Percentiles rank a stretch among this genome's conserved stretches.
phyloP scores from a whole-genome alignment of 1,140 invertebrate genomes.

The Oncopodura yosiiana region DNA sequence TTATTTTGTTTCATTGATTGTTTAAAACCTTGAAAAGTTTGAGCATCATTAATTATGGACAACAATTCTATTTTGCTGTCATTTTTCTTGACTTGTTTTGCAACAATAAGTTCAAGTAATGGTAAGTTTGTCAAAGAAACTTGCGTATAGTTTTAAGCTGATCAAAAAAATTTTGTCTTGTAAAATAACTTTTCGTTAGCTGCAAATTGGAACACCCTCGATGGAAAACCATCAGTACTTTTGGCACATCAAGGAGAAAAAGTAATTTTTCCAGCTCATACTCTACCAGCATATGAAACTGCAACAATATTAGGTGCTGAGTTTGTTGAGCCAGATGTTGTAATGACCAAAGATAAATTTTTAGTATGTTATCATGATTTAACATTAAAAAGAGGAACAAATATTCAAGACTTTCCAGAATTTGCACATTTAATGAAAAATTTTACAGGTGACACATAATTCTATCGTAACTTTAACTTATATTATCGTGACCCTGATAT shows the following conservation, averaged over 20 bases:
- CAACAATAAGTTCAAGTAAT: no score
- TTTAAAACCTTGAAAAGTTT: no score
- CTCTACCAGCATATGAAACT: conserved; percentile 32
- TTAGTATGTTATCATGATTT: conserved; percentile 36
- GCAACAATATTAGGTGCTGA: conserved; percentile 33
- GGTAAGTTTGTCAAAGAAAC: no score
- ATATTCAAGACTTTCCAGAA: conserved; percentile 21
- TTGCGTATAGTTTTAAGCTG: no score
- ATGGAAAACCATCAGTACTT: conserved; percentile 8
- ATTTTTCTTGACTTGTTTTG: no score
- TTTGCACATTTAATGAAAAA: conserved; percentile 10
- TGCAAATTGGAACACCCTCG: conserved; percentile 12
- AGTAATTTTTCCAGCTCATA: conserved; percentile 35
- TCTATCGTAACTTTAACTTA: no score
- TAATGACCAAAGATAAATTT: conserved; percentile 34
- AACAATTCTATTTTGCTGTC: no score
- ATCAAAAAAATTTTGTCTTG: no score
- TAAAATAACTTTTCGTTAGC: no score
- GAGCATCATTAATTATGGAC: no score
- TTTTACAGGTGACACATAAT: no score
- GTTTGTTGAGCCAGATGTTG: conserved; percentile 36
- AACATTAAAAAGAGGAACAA: conserved; percentile 28
- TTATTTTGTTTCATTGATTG: no score
- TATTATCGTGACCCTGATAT: conserved; percentile 10
- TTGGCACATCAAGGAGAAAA: conserved; percentile 36